phyloP scores from a whole-genome alignment of 2,888 invertebrate species.

The Ormyrus rosae region DNA sequence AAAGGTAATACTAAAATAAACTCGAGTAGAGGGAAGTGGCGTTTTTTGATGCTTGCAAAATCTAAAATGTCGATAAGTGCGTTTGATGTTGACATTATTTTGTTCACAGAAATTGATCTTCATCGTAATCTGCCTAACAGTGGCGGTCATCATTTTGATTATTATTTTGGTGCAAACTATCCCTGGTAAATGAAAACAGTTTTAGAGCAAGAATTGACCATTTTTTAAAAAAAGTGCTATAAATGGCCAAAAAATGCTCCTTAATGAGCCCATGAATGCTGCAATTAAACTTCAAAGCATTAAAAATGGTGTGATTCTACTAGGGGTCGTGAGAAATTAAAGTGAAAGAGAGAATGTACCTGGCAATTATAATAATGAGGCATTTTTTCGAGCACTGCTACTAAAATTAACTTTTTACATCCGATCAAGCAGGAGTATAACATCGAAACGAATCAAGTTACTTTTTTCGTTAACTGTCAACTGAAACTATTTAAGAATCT shows the following conservation, averaged over 20 bases:
- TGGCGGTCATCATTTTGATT: slow-evolving; percentile 86
- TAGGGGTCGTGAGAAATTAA: slow-evolving; percentile 60
- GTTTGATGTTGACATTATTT: slow-evolving; percentile 66
- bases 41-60: slow-evolving; percentile 36
- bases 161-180: slow-evolving; percentile 79
- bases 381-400: slow-evolving; percentile 47
- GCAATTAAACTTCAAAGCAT: no score
- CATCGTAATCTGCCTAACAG: slow-evolving; percentile 89
- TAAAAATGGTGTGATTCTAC: no score
- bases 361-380: slow-evolving; percentile 17
- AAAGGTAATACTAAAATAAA: neutral
- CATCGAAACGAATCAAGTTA: slow-evolving; percentile 2
- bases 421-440: neutral
- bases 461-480: slow-evolving; percentile 14
- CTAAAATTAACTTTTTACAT: slow-evolving; percentile 20
- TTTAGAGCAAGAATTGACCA: no score
- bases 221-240: no score
- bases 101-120: slow-evolving; percentile 91
- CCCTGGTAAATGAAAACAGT: no score
- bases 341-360: slow-evolving; percentile 10
- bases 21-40: slow-evolving; percentile 22
- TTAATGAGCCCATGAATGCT: no score
- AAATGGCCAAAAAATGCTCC: no score
- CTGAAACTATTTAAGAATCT: slow-evolving; percentile 37
- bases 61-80: slow-evolving; percentile 29